phyloP scores from a whole-genome alignment of 2,113 vertebrate species.

The Eretmochelys imbricata region DNA sequence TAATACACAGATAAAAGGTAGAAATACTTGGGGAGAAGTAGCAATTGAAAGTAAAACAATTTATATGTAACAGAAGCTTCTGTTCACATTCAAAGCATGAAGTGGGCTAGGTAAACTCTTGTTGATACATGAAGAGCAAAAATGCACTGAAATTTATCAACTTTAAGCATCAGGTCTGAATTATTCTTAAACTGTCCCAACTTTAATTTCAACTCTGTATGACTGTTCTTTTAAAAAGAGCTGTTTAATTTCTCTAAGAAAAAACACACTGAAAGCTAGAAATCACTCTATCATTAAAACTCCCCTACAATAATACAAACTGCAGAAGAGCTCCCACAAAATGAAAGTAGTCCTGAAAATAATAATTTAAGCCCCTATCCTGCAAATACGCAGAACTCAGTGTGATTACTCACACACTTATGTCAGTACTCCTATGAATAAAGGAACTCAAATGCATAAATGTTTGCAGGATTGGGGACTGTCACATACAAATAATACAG shows the following conservation, averaged over 20 bases:
- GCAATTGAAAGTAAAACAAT: slow-evolving; percentile 40
- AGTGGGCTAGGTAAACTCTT: neutral
- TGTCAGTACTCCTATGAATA: neutral
- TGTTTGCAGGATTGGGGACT: neutral
- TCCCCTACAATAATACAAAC: rapidly evolving
- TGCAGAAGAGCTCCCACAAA: neutral
- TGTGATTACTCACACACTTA: too few relatives aligned
- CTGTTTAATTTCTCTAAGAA: neutral
- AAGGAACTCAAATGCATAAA: neutral
- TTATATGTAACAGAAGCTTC: slow-evolving; percentile 32
- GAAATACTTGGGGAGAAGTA: slow-evolving; percentile 18
- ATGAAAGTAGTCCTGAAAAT: neutral
- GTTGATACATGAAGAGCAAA: neutral
- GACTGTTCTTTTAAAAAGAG: neutral
- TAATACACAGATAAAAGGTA: slow-evolving; percentile 51
- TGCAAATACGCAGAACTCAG: rapidly evolving
- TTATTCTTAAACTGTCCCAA: neutral
- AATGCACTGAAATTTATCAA: neutral
- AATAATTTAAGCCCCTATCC: neutral
- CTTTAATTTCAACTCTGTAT: neutral
- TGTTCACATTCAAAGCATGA: slow-evolving; percentile 4
- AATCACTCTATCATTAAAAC: rapidly evolving
- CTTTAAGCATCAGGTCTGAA: neutral
- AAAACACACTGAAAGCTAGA: neutral
- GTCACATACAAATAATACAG: neutral